A percentile compares a stretch with the other conserved stretches of the same genome.
Evolutionary conservation across 2,888 invertebrate genomes (phyloP).

Genomic region (Molorchus minor): DNA sequence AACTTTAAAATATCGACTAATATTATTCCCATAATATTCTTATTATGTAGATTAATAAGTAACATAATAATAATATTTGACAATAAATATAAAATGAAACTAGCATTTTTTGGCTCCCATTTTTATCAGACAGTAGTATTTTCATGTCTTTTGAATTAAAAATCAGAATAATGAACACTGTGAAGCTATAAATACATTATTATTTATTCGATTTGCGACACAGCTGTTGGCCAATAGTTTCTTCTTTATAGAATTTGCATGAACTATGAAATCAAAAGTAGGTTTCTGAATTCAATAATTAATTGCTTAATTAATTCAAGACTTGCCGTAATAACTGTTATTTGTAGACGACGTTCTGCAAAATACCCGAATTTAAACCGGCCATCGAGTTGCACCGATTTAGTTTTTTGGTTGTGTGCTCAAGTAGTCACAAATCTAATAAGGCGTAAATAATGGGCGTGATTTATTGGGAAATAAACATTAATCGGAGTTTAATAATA

Average conservation of each 20-base stretch:
- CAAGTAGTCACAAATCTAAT: not conserved
- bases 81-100: too few relatives aligned
- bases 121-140: too few relatives aligned
- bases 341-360: conserved; percentile 22
- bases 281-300: conserved; percentile 47
- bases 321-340: conserved; percentile 23
- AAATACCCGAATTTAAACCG: conserved; percentile 7
- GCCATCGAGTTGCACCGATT: not conserved
- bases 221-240: conserved; percentile 36
- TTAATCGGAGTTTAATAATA: conserved; percentile 26
- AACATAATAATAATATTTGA: too few relatives aligned
- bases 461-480: conserved; percentile 27
- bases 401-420: not conserved
- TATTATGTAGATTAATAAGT: too few relatives aligned
- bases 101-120: too few relatives aligned
- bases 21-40: too few relatives aligned
- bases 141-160: too few relatives aligned
- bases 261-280: conserved; percentile 47
- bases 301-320: conserved; percentile 40
- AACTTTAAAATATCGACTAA: too few relatives aligned
- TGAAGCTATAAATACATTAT: conserved; percentile 35
- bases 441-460: conserved; percentile 26
- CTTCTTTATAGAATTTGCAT: conserved; percentile 44
- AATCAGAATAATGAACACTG: conserved; percentile 24
- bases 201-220: conserved; percentile 39